Percentiles rank a stretch among this genome's conserved stretches.
Evolutionary conservation across 1,140 invertebrate species (phyloP).

Genomic region (Cydia strobilella): DNA sequence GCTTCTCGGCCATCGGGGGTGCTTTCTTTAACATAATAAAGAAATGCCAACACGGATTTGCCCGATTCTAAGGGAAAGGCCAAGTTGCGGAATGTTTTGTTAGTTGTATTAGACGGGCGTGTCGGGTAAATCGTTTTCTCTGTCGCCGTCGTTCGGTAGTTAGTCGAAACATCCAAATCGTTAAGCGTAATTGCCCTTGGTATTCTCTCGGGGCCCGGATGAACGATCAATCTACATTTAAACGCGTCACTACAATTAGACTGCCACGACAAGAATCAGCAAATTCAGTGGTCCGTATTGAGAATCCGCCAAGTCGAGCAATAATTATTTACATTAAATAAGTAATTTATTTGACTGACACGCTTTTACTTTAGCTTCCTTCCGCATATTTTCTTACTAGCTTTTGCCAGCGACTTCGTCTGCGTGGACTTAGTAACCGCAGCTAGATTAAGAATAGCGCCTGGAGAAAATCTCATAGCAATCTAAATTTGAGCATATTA

Average conservation of each 20-base stretch:
- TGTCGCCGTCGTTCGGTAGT: constrained; percentile 12
- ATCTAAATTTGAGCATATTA: too few relatives aligned
- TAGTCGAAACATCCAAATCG: constrained; percentile 12
- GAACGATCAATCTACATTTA: constrained; percentile 16
- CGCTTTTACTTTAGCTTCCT: too few relatives aligned
- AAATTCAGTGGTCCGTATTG: too few relatives aligned
- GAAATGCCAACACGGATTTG: background rate
- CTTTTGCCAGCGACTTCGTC: too few relatives aligned
- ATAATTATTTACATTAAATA: too few relatives aligned
- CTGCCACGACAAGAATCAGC: background rate
- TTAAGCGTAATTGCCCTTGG: constrained; percentile 2
- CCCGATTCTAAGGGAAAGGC: background rate
- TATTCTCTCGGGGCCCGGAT: background rate
- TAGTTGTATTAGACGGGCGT: background rate
- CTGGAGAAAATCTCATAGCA: too few relatives aligned
- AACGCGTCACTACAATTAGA: background rate
- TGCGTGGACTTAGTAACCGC: too few relatives aligned
- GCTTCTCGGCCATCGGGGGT: background rate
- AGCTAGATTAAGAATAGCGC: too few relatives aligned
- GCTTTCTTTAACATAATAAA: background rate
- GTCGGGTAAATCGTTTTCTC: constrained; percentile 5
- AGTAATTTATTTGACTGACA: too few relatives aligned
- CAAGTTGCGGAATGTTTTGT: constrained; percentile 5
- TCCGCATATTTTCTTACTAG: too few relatives aligned
- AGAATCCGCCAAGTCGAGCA: too few relatives aligned